A percentile compares a stretch with the other conserved stretches of the same genome.
Evolutionary conservation across 1,140 invertebrate species (phyloP).

Genomic region (Drosophila kurseongensis): DNA sequence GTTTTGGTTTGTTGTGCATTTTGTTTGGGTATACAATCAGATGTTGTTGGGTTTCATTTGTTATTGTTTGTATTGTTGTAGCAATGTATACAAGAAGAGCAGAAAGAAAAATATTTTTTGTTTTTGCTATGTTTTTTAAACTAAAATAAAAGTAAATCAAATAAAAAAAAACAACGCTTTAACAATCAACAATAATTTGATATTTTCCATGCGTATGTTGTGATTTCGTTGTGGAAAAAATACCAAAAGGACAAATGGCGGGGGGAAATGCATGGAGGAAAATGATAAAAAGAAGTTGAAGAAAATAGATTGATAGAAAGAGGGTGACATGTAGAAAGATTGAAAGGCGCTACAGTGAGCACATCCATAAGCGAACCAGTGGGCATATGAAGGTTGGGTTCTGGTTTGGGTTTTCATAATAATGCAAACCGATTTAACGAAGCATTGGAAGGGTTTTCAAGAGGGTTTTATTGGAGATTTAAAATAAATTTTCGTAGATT

Average conservation of each 20-base stretch:
- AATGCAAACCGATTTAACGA: conserved; percentile 33
- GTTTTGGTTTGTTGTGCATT: conserved; percentile 27
- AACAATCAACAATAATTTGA: conserved; percentile 76
- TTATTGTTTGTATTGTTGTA: conserved; percentile 55
- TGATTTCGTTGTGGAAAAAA: conserved; percentile 73
- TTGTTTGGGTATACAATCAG: conserved; percentile 58
- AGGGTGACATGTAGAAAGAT: conserved; percentile 6
- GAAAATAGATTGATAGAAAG: conserved; percentile 17
- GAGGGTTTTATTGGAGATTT: conserved; percentile 2
- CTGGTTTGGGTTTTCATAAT: conserved; percentile 10
- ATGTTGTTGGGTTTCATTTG: conserved; percentile 62
- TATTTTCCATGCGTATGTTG: conserved; percentile 81
- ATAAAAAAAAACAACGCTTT: conserved; percentile 78
- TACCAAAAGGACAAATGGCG: conserved; percentile 58
- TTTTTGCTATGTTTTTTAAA: conserved; percentile 75
- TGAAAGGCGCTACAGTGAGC: conserved; percentile 57
- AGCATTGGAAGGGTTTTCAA: neutral
- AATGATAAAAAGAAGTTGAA: conserved; percentile 9
- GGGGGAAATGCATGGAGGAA: conserved; percentile 8
- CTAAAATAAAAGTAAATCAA: conserved; percentile 78
- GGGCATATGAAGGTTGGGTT: conserved; percentile 26
- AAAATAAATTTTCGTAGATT: neutral
- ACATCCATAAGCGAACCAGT: conserved; percentile 51
- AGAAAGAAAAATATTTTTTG: conserved; percentile 82
- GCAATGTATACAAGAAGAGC: conserved; percentile 81